Conservation (phyloP, 2,797 vertebrate species). For the Siniperca obscura region DNA sequence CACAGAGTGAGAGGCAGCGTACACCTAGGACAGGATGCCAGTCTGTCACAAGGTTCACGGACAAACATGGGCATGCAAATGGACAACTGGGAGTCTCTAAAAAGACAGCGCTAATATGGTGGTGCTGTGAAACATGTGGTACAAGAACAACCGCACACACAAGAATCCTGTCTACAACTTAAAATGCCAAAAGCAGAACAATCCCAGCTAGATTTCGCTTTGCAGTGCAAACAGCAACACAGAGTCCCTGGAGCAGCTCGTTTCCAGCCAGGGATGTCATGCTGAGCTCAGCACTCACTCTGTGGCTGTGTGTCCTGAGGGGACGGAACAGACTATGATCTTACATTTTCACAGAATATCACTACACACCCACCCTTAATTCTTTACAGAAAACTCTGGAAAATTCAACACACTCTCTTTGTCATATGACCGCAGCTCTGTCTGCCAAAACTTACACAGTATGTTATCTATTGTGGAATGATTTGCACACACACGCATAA, state of each 20-base stretch:
- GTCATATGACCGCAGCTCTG: neutral
- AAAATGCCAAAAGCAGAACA: neutral
- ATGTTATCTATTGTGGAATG: neutral
- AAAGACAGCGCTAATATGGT: neutral
- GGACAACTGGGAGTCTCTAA: neutral
- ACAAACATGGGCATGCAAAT: neutral
- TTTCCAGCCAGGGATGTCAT: slow-evolving; percentile 22
- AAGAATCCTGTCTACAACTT: neutral
- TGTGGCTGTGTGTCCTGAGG: slow-evolving; percentile 11
- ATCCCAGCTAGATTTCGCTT: neutral
- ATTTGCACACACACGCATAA: neutral
- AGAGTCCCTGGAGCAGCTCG: slow-evolving; percentile 19
- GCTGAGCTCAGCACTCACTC: slow-evolving; percentile 44
- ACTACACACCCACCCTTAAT: neutral
- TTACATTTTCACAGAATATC: neutral
- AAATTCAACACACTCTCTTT: neutral
- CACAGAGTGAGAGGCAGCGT: neutral
- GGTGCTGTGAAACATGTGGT: neutral
- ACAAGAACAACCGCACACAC: neutral
- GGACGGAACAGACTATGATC: neutral
- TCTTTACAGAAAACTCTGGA: neutral
- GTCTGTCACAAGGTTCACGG: neutral
- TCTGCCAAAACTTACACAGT: slow-evolving; percentile 11
- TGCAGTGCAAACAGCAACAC: neutral
- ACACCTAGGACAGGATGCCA: neutral